Evolutionary conservation across 2,113 vertebrate genomes (phyloP), one percentile per base, ranked within the genome.

Genomic region (Nothoprocta perdicaria): DNA sequence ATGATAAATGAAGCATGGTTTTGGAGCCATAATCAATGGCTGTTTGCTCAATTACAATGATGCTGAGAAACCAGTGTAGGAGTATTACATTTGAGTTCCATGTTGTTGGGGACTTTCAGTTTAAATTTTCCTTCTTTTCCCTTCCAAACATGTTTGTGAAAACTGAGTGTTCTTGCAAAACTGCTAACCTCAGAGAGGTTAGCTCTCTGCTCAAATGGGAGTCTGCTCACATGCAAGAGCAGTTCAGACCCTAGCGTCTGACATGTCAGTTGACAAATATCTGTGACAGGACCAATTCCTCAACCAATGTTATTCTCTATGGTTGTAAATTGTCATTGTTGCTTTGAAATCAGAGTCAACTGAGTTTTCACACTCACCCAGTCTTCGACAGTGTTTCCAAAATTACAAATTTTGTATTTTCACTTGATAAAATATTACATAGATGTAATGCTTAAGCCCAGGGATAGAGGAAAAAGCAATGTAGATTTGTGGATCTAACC

Each of bases 251-350:
- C 58, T 50, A 67, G 12, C 29, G 45, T 78, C 80, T 94, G 87
- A 82, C 68, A 50, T 6, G 1, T 71, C 94, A 95, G 92, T 91
- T 87, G 89, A 89, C 86, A 91, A 85, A 85, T 62, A 89, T 43
- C 24, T 53, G 60, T 80, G n/a, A 83, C 52, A 71, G 84, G 90
- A 82, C 41, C 43, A 55, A 85, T 77, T 85, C 79, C 66, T 85
- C 33, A 77, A 38, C 89, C 71, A 87, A 31, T 85, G 89, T 74
- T 63, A 80, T 82, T 87, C 60, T 80, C 40, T 63, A 21, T 57
- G 89, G 29, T 33, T 71, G 48, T 27, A 73, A 76, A 66, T 81
- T 82, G 72, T 60, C 85, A 74, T 60, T 43, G 31, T 84, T 94
- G 26, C 33, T 68, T 74, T 77, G 45, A 94, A 92, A 87, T 92